Conservation (phyloP, 2,797 vertebrate species). For the Rhincodon typus region DNA sequence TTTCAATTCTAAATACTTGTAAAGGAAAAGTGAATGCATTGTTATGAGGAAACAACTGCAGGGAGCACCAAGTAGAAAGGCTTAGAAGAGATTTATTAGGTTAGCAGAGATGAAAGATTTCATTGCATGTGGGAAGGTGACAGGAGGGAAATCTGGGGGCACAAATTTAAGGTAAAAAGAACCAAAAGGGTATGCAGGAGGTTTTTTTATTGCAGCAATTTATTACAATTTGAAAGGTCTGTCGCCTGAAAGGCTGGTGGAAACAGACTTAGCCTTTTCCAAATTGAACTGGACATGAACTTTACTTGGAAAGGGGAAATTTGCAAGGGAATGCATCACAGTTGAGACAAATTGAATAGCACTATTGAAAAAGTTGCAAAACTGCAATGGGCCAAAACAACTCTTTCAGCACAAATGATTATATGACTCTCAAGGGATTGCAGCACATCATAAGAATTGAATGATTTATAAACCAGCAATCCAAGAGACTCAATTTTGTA, state of each 20-base stretch:
- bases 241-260: not conserved
- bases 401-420: not conserved
- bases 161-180: not conserved
- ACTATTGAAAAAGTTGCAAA: not conserved
- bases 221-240: not conserved
- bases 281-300: not conserved
- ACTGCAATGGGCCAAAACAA: not conserved
- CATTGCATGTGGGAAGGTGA: not conserved
- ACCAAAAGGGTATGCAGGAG: not conserved
- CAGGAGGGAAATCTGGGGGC: not conserved
- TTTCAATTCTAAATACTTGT: not conserved
- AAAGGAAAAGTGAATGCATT: not conserved
- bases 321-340: not conserved
- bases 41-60: not conserved
- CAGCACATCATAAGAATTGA: not conserved
- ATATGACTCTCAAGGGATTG: not conserved
- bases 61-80: too few relatives aligned
- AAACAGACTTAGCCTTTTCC: not conserved
- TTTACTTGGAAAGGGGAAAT: not conserved
- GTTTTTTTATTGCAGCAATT: not conserved
- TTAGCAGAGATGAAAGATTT: not conserved
- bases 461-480: not conserved
- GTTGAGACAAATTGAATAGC: not conserved
- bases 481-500: not conserved
- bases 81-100: not conserved